A percentile compares a stretch with the other conserved stretches of the same genome.
phyloP scores from a whole-genome alignment of 2,797 vertebrate species.

The Spinus olivaceus region DNA sequence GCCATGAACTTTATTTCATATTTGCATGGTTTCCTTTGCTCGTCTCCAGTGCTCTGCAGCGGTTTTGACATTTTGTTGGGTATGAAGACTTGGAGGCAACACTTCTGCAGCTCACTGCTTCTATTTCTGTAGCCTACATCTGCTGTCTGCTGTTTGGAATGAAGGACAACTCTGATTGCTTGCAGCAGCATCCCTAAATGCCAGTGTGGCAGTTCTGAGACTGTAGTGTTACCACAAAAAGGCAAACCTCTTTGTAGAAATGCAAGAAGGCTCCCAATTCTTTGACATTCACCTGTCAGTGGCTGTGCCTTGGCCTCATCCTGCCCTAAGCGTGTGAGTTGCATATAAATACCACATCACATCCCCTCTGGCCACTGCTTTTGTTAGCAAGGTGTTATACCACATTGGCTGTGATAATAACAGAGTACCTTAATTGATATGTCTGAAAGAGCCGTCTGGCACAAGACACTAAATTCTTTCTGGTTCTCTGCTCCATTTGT shows the following conservation, averaged over 20 bases:
- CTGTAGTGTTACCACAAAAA: not conserved
- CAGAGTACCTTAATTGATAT: not conserved
- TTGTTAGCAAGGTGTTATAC: not conserved
- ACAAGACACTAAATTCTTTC: not conserved
- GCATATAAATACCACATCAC: not conserved
- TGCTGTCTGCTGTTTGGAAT: not conserved
- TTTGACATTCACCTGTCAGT: not conserved
- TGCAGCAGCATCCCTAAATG: not conserved
- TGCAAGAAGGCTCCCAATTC: not conserved
- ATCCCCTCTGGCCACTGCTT: not conserved
- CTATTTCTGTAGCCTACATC: not conserved
- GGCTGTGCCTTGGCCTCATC: not conserved
- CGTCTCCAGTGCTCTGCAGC: not conserved
- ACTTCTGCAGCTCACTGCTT: not conserved
- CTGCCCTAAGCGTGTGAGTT: not conserved
- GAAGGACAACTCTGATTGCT: not conserved
- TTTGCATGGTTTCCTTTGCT: not conserved
- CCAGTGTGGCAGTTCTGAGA: not conserved
- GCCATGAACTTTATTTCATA: not conserved
- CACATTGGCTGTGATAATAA: not conserved
- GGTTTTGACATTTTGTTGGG: not conserved
- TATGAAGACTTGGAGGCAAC: not conserved
- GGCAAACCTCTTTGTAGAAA: not conserved
- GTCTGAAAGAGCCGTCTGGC: not conserved
- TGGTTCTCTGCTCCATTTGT: not conserved